Evolutionary conservation across 2,113 vertebrate genomes (phyloP).

Genomic region (Panthera leo): DNA sequence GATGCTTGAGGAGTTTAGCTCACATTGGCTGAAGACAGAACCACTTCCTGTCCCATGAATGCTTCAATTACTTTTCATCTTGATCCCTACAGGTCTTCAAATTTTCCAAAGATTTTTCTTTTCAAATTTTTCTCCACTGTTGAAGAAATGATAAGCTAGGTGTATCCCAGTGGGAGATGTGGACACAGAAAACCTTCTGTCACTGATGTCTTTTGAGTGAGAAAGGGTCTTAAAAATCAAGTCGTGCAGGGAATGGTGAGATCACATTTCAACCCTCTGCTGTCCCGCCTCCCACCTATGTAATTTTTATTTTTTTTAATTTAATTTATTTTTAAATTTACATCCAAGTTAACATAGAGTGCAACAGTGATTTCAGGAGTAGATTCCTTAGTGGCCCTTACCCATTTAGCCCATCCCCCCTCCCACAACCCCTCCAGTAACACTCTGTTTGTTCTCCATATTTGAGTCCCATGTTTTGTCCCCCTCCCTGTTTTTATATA

Average conservation of each 20-base stretch:
- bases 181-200: conserved; percentile 28
- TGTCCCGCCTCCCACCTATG: not conserved
- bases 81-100: not conserved
- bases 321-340: no score
- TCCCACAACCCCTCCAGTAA: no score
- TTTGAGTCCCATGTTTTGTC: no score
- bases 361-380: no score
- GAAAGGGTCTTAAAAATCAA: not conserved
- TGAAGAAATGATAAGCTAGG: not conserved
- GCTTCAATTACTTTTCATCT: conserved; percentile 14
- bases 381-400: no score
- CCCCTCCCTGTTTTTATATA: no score
- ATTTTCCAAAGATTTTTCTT: not conserved
- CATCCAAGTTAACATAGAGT: no score
- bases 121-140: not conserved
- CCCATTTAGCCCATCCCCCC: no score
- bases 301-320: not conserved
- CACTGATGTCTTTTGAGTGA: not conserved
- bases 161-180: not conserved
- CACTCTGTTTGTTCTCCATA: no score
- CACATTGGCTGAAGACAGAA: not conserved
- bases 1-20: not conserved
- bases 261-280: not conserved
- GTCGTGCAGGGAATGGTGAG: not conserved
- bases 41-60: not conserved